Percentiles rank a stretch among this genome's conserved stretches.
Conservation (phyloP, 2,888 invertebrate genomes). For the Proisotoma minuta region DNA sequence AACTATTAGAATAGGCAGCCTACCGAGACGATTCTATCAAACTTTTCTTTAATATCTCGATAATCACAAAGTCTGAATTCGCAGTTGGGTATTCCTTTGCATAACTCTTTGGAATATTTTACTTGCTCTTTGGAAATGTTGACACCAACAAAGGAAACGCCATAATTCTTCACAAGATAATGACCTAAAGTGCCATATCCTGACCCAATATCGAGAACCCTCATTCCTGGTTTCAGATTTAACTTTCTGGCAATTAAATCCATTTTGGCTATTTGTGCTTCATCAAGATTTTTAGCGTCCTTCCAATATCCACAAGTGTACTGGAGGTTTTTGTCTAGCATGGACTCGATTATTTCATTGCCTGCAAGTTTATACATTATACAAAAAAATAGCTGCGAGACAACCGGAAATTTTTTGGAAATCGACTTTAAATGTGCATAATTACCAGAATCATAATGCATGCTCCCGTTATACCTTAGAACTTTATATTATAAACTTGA, state of each 20-base stretch:
- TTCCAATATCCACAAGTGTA: slow-evolving; percentile 2
- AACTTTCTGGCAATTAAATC: not conserved
- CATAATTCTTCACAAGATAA: not conserved
- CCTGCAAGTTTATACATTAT: too few species aligned
- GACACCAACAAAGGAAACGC: not conserved
- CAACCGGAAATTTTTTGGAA: too few species aligned
- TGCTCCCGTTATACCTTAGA: too few species aligned
- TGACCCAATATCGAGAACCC: not conserved
- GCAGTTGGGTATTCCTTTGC: slow-evolving; percentile 6
- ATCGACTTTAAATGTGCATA: too few species aligned
- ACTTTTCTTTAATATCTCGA: slow-evolving; percentile 23
- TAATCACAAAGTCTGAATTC: slow-evolving; percentile 23
- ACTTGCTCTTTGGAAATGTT: not conserved
- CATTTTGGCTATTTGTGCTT: not conserved
- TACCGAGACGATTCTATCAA: slow-evolving; percentile 31
- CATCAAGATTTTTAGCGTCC: not conserved
- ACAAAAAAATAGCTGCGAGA: too few species aligned
- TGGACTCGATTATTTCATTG: not conserved
- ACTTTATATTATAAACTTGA: too few species aligned
- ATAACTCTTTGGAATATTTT: not conserved
- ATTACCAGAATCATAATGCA: too few species aligned
- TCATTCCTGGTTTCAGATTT: not conserved
- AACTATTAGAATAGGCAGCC: too few species aligned
- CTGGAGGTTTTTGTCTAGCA: not conserved
- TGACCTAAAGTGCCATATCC: not conserved